phyloP scores from a whole-genome alignment of 2,113 vertebrate genomes.

The Epinephelus lanceolatus region DNA sequence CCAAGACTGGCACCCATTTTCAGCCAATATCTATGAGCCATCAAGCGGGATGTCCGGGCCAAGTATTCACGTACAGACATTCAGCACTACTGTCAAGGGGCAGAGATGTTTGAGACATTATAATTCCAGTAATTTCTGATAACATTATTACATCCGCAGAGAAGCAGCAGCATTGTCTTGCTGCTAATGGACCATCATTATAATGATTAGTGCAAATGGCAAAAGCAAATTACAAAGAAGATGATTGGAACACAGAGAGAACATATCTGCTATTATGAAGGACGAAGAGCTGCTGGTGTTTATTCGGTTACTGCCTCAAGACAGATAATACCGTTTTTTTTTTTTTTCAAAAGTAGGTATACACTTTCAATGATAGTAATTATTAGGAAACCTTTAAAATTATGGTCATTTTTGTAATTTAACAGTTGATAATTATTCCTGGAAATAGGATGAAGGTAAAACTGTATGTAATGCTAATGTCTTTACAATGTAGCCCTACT shows the following conservation, averaged over 20 bases:
- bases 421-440: constrained; percentile 18
- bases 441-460: constrained; percentile 15
- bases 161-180: constrained; percentile 12
- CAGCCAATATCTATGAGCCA: neutral
- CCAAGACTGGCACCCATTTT: neutral
- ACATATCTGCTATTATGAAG: constrained; percentile 33
- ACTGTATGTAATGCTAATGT: constrained; percentile 10
- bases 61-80: neutral
- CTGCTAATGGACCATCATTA: constrained; percentile 59
- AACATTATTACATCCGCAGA: constrained; percentile 44
- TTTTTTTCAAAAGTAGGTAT: constrained; percentile 30
- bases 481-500: constrained; percentile 23
- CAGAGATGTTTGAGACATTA: constrained; percentile 33
- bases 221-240: constrained; percentile 52
- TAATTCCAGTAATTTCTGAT: constrained; percentile 29
- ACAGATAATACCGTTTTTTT: neutral
- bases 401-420: neutral
- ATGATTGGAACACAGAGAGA: constrained; percentile 35
- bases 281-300: constrained; percentile 71
- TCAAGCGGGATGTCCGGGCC: neutral
- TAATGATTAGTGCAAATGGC: constrained; percentile 50
- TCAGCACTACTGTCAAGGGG: constrained; percentile 2
- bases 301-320: constrained; percentile 43
- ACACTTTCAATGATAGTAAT: neutral
- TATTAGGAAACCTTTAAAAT: constrained; percentile 3